Evolutionary conservation across 2,113 vertebrate genomes (phyloP).

Genomic region (Colistium nudipinnis): DNA sequence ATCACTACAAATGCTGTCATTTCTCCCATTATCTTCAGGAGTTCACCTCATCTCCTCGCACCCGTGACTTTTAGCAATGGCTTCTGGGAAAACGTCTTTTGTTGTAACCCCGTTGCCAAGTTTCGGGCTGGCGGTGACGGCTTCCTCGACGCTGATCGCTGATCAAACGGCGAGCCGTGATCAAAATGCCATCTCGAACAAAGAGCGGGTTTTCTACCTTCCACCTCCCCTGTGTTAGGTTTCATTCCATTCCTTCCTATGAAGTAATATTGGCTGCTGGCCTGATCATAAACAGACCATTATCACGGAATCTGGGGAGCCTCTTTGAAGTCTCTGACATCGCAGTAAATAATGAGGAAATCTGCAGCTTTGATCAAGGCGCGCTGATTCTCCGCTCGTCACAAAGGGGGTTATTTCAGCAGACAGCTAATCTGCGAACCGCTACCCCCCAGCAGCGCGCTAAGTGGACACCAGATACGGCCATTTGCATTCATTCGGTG

Average conservation of each 20-base stretch:
- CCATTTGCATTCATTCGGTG: constrained; percentile 47
- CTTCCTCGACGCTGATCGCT: background rate
- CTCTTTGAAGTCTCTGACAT: constrained; percentile 43
- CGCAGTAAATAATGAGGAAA: constrained; percentile 50
- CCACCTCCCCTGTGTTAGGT: constrained; percentile 11
- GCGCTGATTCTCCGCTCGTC: constrained; percentile 24
- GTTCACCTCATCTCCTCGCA: background rate
- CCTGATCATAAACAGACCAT: constrained; percentile 41
- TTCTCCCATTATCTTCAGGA: background rate
- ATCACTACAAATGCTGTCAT: background rate
- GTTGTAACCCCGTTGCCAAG: background rate
- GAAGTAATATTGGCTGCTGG: constrained; percentile 20
- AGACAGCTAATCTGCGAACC: constrained; percentile 44
- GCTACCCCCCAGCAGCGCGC: constrained; percentile 36
- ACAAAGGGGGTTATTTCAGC: constrained; percentile 21
- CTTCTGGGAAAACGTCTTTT: background rate
- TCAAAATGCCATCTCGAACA: constrained; percentile 12
- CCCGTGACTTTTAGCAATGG: background rate
- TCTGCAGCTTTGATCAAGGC: constrained; percentile 42
- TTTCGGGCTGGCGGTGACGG: background rate
- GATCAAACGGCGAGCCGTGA: background rate
- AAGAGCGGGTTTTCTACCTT: background rate
- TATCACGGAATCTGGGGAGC: constrained; percentile 31
- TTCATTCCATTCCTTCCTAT: constrained; percentile 17
- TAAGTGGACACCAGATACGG: constrained; percentile 49